Evolutionary conservation across 2,888 invertebrate species (phyloP), one percentile per base, ranked within the genome.

Genomic region (Selenia dentaria): DNA sequence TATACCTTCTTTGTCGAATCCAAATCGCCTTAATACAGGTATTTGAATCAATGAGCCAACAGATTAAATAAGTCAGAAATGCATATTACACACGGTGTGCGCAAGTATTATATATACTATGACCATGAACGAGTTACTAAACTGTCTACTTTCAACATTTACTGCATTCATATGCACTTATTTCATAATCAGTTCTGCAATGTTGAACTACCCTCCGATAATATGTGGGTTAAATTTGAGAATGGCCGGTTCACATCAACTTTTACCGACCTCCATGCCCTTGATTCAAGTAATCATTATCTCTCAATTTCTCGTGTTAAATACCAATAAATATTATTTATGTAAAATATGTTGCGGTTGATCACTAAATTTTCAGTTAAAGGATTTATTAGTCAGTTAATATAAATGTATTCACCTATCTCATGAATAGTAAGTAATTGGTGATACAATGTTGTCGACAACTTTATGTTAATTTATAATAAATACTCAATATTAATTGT

Each of bases 231-330:
- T 70, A 69, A 20, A 63, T 37, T 55, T 49, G 63, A 58, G 43
- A 35, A 46, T 54, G 53, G 54, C 63, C 39, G 48, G 57, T 58
- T 46, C 45, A 18, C 27, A 22, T 51, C 74, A 62, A 78, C 79
- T 79, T 79, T 79, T 72, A 77, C 77, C 51, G 70, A 64, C 72
- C 71, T 72, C 69, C 51, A 35, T 34, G 64, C 59, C 67, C 72
- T 76, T 63, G 59, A 57, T 57, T 54, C 11, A 44, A 26, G 8
- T 22, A 8, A 22, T 6, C 22, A 25, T 16, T 5, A 26, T 26
- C 25, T 16, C 26, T 32, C 38, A 12, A 24, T 43, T 31, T 38
- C 28, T 25, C 27, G 25, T 22, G n/a, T 20, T 32, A 16, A 33
- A 36, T 28, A 22, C n/a, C 8, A 3, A 18, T 32, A 16, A 16